Base-by-base conservation (phyloP, 2,797 vertebrate species). In the Podarcis siculus region DNA sequence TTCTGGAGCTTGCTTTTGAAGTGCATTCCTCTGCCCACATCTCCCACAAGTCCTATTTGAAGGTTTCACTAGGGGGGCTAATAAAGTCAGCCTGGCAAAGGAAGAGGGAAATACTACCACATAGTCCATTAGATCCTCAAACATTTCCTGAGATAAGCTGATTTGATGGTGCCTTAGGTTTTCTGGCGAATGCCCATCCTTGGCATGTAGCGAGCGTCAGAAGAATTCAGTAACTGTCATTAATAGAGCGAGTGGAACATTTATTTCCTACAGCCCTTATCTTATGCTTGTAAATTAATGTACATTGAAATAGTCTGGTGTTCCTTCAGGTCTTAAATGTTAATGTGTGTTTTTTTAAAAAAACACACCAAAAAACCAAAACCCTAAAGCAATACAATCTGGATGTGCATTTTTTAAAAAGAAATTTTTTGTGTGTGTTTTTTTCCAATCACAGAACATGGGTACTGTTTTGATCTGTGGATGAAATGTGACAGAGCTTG, bases 1-100 rank as follows among this genome's bases (percentile, higher is more conserved):
- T 88, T 79, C 89, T 83, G 79, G 39, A 87, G 27, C 23, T 87
- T 91, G 39, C 7, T 90, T 87, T 79, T 78, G 78, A 90, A 87
- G 19, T 86, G 27, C 75, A 8, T 89, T 92, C 86, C 61, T 89
- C 17, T 86, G 71, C 75, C 80, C 81, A 6, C n/a, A 37, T 27
- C 72, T 83, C 32, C 79, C 86, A 42, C 86, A 92, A 85, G 89
- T 85, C 55, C n/a, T 66, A 23, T 83, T 64, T 89, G 79, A 84
- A 49, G 0, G 4, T 89, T 91, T 86, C 27, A 8, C 17, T 12
- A 32, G 85, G 3, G 49, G 8, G 3, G 1, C 15, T 80, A 89
- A 84, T 76, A 64, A 58, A 75, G 76, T 12, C 49, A 83, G 30
- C 13, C 45, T 89, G n/a, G 8, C 61, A 49, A 32, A 2, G 1